Percentiles rank a stretch among this genome's conserved stretches.
Evolutionary conservation across 64 coral and sea anemone genomes (phyloP).

Genomic region (Trachythela sp.): DNA sequence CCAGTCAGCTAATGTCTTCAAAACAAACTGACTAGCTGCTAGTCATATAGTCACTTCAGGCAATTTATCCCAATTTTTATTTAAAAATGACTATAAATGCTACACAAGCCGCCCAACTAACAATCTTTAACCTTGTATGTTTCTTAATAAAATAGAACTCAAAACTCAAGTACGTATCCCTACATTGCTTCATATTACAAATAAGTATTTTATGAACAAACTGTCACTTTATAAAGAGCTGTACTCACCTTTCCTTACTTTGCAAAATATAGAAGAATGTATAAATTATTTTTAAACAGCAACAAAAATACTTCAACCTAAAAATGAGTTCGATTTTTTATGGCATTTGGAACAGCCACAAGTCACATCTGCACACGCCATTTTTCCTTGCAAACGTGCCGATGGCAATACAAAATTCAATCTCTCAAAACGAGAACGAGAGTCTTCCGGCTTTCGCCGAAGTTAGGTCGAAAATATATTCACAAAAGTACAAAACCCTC

Average conservation of each 20-base stretch:
- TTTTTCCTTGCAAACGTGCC: not conserved
- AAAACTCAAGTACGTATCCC: not conserved
- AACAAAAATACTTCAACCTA: not conserved
- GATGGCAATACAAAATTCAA: not conserved
- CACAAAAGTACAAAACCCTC: too few species aligned
- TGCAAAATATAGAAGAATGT: not conserved
- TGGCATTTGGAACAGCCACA: not conserved
- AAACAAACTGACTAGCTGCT: too few species aligned
- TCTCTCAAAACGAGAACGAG: not conserved
- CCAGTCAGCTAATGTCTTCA: too few species aligned
- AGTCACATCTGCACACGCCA: conserved; percentile 9
- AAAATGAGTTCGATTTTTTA: not conserved
- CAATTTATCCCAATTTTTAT: too few species aligned
- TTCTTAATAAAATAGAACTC: not conserved
- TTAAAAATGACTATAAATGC: too few species aligned
- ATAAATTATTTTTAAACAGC: not conserved
- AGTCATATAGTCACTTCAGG: too few species aligned
- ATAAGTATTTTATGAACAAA: not conserved
- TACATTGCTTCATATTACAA: not conserved
- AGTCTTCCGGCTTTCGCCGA: not conserved
- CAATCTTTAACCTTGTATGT: too few species aligned
- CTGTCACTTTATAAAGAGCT: not conserved
- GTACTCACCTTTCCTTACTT: not conserved
- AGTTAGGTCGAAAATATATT: too few species aligned
- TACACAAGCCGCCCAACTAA: too few species aligned